phyloP scores from a whole-genome alignment of 2,113 vertebrate species.

The Cynoglossus semilaevis region DNA sequence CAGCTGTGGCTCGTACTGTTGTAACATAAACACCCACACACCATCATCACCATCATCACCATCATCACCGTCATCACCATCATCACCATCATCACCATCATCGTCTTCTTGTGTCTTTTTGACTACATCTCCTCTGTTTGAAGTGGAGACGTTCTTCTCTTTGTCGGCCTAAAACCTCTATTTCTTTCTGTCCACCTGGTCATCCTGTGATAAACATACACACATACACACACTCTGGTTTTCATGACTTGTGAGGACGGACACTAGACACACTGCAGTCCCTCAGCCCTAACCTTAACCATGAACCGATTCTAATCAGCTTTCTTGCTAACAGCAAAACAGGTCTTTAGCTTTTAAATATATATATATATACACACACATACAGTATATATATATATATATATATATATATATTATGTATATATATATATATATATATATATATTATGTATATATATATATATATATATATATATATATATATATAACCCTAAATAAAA shows the following conservation, averaged over 20 bases:
- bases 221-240: conserved; percentile 14
- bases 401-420: too few species aligned
- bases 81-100: conserved; percentile 3
- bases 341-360: too few species aligned
- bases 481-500: too few species aligned
- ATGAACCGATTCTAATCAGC: too few species aligned
- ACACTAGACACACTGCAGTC: conserved; percentile 62
- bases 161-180: conserved; percentile 7
- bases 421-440: too few species aligned
- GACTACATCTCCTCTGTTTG: conserved; percentile 8
- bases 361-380: too few species aligned
- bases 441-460: too few species aligned
- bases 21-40: conserved; percentile 35
- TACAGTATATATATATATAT: too few species aligned
- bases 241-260: conserved; percentile 24
- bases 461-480: too few species aligned
- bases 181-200: conserved; percentile 47
- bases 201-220: conserved; percentile 45
- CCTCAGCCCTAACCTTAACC: not conserved
- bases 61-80: not conserved
- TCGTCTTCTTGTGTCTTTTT: not conserved
- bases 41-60: conserved; percentile 1
- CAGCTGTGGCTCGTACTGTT: conserved; percentile 51
- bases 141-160: not conserved
- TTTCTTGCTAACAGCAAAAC: too few species aligned